Conservation (phyloP, 2,888 invertebrate species). For the Tenthredo distinguenda region DNA sequence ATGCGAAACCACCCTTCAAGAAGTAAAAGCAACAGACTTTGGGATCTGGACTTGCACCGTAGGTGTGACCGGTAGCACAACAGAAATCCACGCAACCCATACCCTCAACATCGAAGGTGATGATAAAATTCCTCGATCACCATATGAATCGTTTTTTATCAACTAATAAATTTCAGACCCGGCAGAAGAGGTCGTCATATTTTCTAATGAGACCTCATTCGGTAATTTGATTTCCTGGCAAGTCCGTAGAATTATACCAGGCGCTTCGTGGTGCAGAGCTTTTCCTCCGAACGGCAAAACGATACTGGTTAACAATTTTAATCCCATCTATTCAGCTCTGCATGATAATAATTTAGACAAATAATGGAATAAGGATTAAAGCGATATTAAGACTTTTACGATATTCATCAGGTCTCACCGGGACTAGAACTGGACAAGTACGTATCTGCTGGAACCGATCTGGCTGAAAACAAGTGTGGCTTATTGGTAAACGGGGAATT, state of each 20-base stretch:
- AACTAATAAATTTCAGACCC: neutral
- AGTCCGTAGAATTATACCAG: slow-evolving; percentile 32
- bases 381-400: neutral
- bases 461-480: neutral
- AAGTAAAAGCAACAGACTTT: slow-evolving; percentile 4
- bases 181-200: slow-evolving; percentile 36
- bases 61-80: slow-evolving; percentile 4
- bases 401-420: neutral
- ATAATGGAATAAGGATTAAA: neutral
- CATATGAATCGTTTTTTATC: neutral
- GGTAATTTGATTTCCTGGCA: slow-evolving; percentile 41
- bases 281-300: slow-evolving; percentile 15
- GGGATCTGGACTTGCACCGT: slow-evolving; percentile 31
- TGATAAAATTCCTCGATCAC: neutral
- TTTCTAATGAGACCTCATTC: neutral
- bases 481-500: slow-evolving; percentile 24
- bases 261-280: slow-evolving; percentile 44
- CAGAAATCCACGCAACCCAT: slow-evolving; percentile 32
- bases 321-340: neutral
- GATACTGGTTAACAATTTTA: slow-evolving; percentile 12
- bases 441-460: slow-evolving; percentile 13
- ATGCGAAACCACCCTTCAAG: neutral
- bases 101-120: neutral
- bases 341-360: neutral
- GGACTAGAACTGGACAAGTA: slow-evolving; percentile 34